Evolutionary conservation across 2,888 invertebrate genomes (phyloP).

Genomic region (Pherbina coryleti): DNA sequence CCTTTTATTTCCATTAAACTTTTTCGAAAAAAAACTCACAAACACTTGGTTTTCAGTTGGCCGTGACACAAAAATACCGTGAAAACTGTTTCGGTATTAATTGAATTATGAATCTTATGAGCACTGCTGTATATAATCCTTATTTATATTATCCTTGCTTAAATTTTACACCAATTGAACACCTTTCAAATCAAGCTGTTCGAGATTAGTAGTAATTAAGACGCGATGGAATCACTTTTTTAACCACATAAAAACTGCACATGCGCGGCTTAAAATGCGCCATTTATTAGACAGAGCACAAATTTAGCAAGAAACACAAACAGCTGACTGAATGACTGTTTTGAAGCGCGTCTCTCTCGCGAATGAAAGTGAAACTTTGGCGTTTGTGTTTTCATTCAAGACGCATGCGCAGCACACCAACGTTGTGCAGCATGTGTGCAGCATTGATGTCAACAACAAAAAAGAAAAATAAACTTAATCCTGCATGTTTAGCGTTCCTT

Average conservation of each 20-base stretch:
- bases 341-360: slow-evolving; percentile 58
- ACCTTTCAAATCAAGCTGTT: background rate
- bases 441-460: slow-evolving; percentile 19
- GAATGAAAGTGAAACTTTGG: slow-evolving; percentile 67
- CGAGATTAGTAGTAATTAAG: background rate
- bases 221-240: background rate
- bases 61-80: background rate
- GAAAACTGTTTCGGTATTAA: slow-evolving; percentile 4
- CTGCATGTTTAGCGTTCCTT: slow-evolving; percentile 15
- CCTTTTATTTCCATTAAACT: slow-evolving; percentile 49
- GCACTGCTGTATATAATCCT: background rate
- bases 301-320: background rate
- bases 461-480: slow-evolving; percentile 31
- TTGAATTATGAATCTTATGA: background rate
- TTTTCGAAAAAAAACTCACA: background rate
- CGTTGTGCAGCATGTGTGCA: background rate
- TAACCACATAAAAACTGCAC: background rate
- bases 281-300: background rate
- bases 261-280: background rate
- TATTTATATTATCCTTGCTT: background rate
- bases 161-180: background rate
- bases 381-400: slow-evolving; percentile 61
- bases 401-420: slow-evolving; percentile 40
- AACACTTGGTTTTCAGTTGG: background rate
- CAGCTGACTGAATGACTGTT: slow-evolving; percentile 46